A percentile compares a stretch with the other conserved stretches of the same genome.
These are phyloP conservation scores for Lynx canadensis DNA, from an alignment of 2,113 vertebrate genomes.

Conservation along the genomic window DNA sequence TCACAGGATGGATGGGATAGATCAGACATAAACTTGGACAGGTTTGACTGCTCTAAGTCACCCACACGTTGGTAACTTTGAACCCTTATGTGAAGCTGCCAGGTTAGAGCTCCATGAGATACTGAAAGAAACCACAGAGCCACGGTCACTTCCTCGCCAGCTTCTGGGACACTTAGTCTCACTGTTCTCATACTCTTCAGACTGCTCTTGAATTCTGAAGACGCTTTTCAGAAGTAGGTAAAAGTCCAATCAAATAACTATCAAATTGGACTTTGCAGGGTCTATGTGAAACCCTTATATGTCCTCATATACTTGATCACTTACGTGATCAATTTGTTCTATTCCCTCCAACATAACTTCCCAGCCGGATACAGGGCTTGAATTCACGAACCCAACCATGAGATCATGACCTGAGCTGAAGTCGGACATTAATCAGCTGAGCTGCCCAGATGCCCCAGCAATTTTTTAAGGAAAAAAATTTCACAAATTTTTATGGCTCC, in stretches of 20 bases:
- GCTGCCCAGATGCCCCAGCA: no score
- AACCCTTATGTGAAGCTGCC: not conserved
- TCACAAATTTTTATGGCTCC: not conserved
- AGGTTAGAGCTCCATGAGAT: not conserved
- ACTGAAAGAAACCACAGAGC: not conserved
- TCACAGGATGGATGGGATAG: not conserved
- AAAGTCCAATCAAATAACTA: not conserved
- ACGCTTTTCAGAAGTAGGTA: not conserved
- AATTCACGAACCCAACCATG: no score
- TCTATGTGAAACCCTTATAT: not conserved
- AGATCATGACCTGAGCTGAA: no score
- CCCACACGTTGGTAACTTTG: not conserved
- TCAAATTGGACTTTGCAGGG: not conserved
- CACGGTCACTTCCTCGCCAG: not conserved
- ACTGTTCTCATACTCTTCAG: not conserved
- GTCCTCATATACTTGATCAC: not conserved
- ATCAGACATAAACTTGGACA: not conserved
- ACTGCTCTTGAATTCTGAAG: not conserved
- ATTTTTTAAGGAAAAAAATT: slow-evolving; percentile 7
- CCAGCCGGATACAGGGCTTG: no score
- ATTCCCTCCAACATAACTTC: not conserved
- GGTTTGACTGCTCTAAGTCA: not conserved
- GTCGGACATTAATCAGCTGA: no score
- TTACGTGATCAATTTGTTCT: not conserved
- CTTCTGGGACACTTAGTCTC: not conserved